Base-by-base conservation (phyloP, 2,797 vertebrate species). In the Tamandua tetradactyla region DNA sequence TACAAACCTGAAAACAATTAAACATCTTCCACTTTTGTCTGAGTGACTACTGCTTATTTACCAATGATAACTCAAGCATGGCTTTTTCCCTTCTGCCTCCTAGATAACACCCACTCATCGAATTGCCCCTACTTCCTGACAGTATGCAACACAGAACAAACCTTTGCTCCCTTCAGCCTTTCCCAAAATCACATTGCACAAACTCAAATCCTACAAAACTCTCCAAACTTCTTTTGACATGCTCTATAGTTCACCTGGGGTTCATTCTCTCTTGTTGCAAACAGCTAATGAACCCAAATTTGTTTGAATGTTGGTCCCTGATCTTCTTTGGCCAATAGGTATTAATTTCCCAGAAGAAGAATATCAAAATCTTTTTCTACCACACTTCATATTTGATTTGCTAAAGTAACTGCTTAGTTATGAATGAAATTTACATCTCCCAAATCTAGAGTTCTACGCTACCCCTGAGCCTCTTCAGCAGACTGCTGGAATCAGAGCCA, bases 381-480 rank as follows among this genome's bases (percentile, higher is more conserved):
- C 42, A 32, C 82, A 4, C 76, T 47, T 49, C 14, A 37, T 87
- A 71, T 23, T 86, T 61, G 40, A 64, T 62, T 94, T 94, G 71
- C 18, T 42, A 22, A 89, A 59, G 47, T 68, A 95, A 52, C 18
- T 84, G 64, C 71, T 95, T 64, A 78, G 40, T 89, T 85, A 85
- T 32, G n/a, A 94, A 72, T 37, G 15, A 66, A 84, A 91, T 85
- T 74, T 27, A 32, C 22, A 62, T 95, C 91, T 93, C 27, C 69
- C 61, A 11, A 90, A 62, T 59, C 37, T 82, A 3, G 25, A 78
- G 69, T 79, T 35, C 44, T 85, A 14, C 44, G 47, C 27, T 84
- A 91, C 42, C 55, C 87, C 55, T 37, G 11, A 61, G 14, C 66
- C 72, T 84, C 40, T 62, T 22, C 35, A 72, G 68, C 37, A 91